These are phyloP conservation scores for Champsocephalus esox DNA, from an alignment of 2,797 vertebrate genomes.

Conservation along the genomic window DNA sequence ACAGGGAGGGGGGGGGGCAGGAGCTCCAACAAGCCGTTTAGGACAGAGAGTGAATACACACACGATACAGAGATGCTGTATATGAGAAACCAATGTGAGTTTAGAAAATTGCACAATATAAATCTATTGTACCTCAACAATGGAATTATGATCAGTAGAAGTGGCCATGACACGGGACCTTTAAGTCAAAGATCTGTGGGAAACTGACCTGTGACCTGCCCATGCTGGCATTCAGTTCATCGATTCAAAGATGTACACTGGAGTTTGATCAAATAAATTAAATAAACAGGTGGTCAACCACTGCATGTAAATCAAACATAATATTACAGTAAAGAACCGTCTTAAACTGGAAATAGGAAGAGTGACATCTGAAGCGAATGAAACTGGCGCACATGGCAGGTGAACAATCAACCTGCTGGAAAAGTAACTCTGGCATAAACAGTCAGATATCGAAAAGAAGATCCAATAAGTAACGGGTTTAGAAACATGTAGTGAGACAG, in stretches of 20 bases:
- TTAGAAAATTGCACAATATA: too few relatives aligned
- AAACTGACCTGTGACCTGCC: constrained; percentile 27
- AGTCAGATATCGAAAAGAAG: constrained; percentile 39
- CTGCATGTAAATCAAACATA: constrained; percentile 18
- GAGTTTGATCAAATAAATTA: constrained; percentile 29
- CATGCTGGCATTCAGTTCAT: constrained; percentile 46
- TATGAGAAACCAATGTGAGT: too few relatives aligned
- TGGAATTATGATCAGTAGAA: too few relatives aligned
- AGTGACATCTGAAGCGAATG: constrained; percentile 54
- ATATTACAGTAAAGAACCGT: constrained; percentile 72
- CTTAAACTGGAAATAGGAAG: constrained; percentile 23
- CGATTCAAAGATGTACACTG: constrained; percentile 20
- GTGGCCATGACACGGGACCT: too few relatives aligned
- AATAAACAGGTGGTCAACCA: constrained; percentile 32
- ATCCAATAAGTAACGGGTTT: constrained; percentile 39
- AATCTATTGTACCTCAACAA: too few relatives aligned
- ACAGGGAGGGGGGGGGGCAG: too few relatives aligned
- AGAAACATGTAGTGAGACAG: constrained; percentile 37
- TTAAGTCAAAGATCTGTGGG: too few relatives aligned
- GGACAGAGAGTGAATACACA: too few relatives aligned
- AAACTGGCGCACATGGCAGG: constrained; percentile 28
- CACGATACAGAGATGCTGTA: too few relatives aligned
- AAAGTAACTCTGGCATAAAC: constrained; percentile 51
- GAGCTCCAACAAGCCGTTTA: too few relatives aligned
- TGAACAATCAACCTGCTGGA: constrained; percentile 32